Evolutionary conservation across 2,113 vertebrate genomes (phyloP).

Genomic region (Pelobates fuscus): DNA sequence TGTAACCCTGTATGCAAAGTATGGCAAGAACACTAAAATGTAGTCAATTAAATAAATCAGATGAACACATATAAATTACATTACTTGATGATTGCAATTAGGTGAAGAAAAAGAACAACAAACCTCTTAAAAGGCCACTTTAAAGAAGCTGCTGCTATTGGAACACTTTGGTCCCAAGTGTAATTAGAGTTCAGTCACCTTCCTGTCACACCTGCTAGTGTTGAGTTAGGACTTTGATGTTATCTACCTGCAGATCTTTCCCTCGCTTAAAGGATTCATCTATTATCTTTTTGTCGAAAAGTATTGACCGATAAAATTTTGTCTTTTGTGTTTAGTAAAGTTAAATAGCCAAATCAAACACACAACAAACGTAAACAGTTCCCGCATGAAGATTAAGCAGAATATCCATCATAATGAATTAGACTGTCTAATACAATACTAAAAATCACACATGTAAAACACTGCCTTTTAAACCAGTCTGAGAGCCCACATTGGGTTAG

Average conservation of each 20-base stretch:
- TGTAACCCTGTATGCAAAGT: too few relatives aligned
- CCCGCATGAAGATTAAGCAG: conserved; percentile 1
- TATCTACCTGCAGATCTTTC: conserved; percentile 7
- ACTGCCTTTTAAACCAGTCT: too few relatives aligned
- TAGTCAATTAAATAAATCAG: too few relatives aligned
- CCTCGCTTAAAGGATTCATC: background rate
- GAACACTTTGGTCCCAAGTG: background rate
- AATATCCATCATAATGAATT: background rate
- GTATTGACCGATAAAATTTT: background rate
- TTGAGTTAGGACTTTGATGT: conserved; percentile 23
- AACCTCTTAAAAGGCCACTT: too few relatives aligned
- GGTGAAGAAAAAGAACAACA: too few relatives aligned
- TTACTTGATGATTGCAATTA: too few relatives aligned
- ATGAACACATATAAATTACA: too few relatives aligned
- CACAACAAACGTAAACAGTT: conserved; percentile 6
- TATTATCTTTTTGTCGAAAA: background rate
- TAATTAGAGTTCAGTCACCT: background rate
- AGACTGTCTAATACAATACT: background rate
- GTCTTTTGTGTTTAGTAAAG: too few relatives aligned
- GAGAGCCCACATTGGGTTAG: too few relatives aligned
- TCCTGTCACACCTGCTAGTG: conserved; percentile 14
- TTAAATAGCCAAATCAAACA: background rate
- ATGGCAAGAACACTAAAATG: too few relatives aligned
- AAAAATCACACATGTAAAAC: too few relatives aligned
- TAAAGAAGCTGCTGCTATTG: background rate